Base-by-base conservation (phyloP, 2,797 vertebrate species). In the Ataeniobius toweri region DNA sequence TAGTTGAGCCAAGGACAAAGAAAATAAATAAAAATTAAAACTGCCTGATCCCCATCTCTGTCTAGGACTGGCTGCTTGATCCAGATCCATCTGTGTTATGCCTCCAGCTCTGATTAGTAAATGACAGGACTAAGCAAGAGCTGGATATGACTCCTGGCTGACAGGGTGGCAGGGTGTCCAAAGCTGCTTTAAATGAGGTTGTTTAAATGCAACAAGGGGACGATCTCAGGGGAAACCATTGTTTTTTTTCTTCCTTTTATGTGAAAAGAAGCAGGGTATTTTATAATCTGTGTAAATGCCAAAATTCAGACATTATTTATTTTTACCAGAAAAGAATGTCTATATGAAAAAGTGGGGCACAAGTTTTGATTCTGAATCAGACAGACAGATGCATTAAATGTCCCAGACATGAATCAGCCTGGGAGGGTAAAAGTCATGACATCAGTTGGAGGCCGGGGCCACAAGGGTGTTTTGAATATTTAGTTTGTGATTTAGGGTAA, bases 141-240 rank as follows among this genome's bases (percentile, higher is more conserved):
- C 85, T 89, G 84, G 81, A 90, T 89, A 74, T 85, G 86, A 85
- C 84, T 87, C 71, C 82, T 86, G 88, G 77, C 85, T 78, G 85
- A 78, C 76, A 79, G 81, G 63, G 79, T 84, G 79, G 80, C 77
- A 76, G 74, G 31, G 48, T 78, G 76, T 87, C 84, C 83, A 87
- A 92, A 89, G 78, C 82, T 82, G 77, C 83, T 86, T 78, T 76
- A 79, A 87, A 80, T 83, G 77, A 87, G 80, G 87, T 80, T 87
- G 84, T 86, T 88, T 83, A 78, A 80, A 89, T 83, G 67, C 85
- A 89, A 89, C 84, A 85, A 83, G 80, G 80, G 76, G 73, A 84
- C 80, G 56, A 87, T 80, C 74, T 73, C 55, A 80, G 39, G 24
- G 63, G 26, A 75, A 78, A 68, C 75, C 61, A 55, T 84, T 74